These are phyloP conservation scores for Prionace glauca DNA, from an alignment of 2,797 vertebrate genomes.

Conservation along the genomic window DNA sequence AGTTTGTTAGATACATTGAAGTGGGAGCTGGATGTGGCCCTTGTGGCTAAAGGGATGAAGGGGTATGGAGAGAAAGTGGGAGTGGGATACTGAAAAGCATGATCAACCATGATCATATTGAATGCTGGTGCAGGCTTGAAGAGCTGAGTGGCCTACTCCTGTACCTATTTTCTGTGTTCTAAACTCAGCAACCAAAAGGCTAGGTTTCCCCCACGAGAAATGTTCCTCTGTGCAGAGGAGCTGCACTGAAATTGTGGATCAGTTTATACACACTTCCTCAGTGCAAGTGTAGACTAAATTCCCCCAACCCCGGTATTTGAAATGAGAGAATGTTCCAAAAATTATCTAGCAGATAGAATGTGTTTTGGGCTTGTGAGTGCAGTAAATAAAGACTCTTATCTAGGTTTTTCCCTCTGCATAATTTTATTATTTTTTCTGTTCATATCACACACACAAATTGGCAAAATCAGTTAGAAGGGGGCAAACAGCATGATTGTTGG, in stretches of 20 bases:
- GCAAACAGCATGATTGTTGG: not conserved
- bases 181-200: no score
- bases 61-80: no score
- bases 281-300: not conserved
- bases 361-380: not conserved
- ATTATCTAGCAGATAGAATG: not conserved
- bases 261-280: not conserved
- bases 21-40: no score
- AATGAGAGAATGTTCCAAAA: not conserved
- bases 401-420: not conserved
- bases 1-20: no score
- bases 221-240: not conserved
- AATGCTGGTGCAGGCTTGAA: no score
- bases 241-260: not conserved
- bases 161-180: no score
- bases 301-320: not conserved
- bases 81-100: no score
- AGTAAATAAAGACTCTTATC: not conserved
- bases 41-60: no score
- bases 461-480: not conserved
- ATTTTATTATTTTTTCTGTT: slow-evolving; percentile 10
- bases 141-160: no score
- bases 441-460: not conserved
- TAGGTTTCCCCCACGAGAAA: not conserved
- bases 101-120: no score